Evolutionary conservation across 2,797 vertebrate species (phyloP).

Genomic region (Antennarius maculatus): DNA sequence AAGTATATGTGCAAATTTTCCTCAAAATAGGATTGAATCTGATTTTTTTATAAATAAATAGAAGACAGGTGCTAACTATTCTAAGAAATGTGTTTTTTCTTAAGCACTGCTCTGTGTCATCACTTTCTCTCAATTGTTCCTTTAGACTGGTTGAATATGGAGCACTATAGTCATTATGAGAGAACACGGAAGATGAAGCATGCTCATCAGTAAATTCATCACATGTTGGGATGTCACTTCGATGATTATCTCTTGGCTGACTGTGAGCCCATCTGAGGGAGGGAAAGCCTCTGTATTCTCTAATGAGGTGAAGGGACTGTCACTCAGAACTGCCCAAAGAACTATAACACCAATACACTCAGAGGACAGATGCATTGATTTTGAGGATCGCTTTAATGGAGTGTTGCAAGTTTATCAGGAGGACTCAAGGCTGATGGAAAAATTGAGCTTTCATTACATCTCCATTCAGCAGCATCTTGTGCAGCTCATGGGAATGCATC

Average conservation of each 20-base stretch:
- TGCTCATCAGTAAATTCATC: slow-evolving; percentile 41
- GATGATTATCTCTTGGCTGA: slow-evolving; percentile 13
- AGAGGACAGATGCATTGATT: slow-evolving; percentile 47
- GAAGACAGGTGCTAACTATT: background rate
- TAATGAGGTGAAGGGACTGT: slow-evolving; percentile 40
- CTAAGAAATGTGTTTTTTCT: slow-evolving; percentile 1
- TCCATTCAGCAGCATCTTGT: slow-evolving; percentile 36
- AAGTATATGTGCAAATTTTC: no score
- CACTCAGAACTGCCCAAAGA: slow-evolving; percentile 55
- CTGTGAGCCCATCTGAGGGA: slow-evolving; percentile 25
- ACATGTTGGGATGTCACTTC: slow-evolving; percentile 18
- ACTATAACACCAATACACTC: slow-evolving; percentile 32
- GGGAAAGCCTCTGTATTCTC: slow-evolving; percentile 15
- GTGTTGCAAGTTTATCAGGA: slow-evolving; percentile 37
- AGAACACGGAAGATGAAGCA: slow-evolving; percentile 1
- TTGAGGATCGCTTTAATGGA: slow-evolving; percentile 40
- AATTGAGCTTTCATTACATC: slow-evolving; percentile 45
- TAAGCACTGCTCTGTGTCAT: slow-evolving; percentile 5
- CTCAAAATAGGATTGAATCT: no score
- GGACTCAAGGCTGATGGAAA: slow-evolving; percentile 42
- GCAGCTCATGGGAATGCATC: slow-evolving; percentile 45
- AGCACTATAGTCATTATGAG: background rate
- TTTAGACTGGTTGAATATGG: background rate
- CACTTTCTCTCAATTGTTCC: background rate
- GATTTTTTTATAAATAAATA: background rate